phyloP scores from a whole-genome alignment of 1,140 invertebrate species.

The Papilio dardanus region DNA sequence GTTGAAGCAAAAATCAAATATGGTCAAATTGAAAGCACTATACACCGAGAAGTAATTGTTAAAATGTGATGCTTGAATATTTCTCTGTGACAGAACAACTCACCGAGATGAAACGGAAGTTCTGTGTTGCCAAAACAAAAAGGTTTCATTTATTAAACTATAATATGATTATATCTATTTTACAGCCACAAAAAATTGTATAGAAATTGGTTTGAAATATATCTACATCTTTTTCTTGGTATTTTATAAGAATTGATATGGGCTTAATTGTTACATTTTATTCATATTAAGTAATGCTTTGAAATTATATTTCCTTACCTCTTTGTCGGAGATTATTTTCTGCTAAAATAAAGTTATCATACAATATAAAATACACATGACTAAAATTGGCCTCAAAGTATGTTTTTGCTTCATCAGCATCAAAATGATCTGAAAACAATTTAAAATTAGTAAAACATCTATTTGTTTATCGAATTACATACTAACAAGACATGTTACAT shows the following conservation, averaged over 20 bases:
- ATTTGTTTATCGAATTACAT: not conserved
- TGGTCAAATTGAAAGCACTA: conserved; percentile 6
- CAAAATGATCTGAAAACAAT: conserved; percentile 93
- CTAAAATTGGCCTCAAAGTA: conserved; percentile 97
- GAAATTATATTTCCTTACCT: conserved; percentile 83
- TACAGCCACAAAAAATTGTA: conserved; percentile 4
- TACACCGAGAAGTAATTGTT: conserved; percentile 18
- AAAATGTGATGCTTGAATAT: conserved; percentile 38
- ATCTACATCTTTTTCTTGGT: not conserved
- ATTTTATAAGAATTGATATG: conserved; percentile 9
- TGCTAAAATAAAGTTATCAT: conserved; percentile 96
- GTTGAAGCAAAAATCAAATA: not conserved
- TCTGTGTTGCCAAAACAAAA: conserved; percentile 83
- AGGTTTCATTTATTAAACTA: conserved; percentile 64
- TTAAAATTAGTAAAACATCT: not conserved
- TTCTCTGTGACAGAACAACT: conserved; percentile 75
- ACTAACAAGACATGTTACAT: conserved; percentile 1
- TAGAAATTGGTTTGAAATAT: not conserved
- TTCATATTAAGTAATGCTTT: conserved; percentile 52
- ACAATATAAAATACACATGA: conserved; percentile 97
- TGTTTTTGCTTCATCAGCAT: conserved; percentile 93
- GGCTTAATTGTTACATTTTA: conserved; percentile 45
- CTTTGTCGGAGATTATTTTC: conserved; percentile 95
- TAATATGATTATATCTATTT: conserved; percentile 5
- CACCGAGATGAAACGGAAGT: conserved; percentile 86